A percentile compares a stretch with the other conserved stretches of the same genome.
Conservation (phyloP, 1,140 invertebrate genomes). For the Drosophila simulans region DNA sequence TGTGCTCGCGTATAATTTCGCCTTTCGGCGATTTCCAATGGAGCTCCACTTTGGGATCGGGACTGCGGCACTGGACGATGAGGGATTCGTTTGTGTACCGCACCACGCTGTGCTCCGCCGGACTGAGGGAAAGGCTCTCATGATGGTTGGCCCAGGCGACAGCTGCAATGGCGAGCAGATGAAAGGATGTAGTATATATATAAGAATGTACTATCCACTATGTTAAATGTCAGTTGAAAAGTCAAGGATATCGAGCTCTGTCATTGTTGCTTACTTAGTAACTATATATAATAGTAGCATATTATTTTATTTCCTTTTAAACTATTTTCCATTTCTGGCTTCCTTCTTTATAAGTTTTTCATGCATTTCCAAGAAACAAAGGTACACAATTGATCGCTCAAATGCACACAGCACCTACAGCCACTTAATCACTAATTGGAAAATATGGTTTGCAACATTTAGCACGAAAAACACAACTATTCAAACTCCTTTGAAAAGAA, state of each 20-base stretch:
- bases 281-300: no score
- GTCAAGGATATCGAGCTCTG: constrained; percentile 12
- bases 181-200: constrained; percentile 18
- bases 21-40: constrained; percentile 84
- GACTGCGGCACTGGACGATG: constrained; percentile 83
- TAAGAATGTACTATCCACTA: constrained; percentile 23
- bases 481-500: not conserved
- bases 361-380: not conserved
- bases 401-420: not conserved
- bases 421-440: constrained; percentile 10
- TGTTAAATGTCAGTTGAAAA: constrained; percentile 47
- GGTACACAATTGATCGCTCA: not conserved
- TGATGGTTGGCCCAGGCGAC: constrained; percentile 66
- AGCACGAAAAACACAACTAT: not conserved
- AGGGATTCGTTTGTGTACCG: constrained; percentile 84
- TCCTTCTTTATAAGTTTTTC: no score
- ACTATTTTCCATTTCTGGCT: no score
- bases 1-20: constrained; percentile 74
- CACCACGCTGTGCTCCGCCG: constrained; percentile 77
- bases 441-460: constrained; percentile 11
- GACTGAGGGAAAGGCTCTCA: constrained; percentile 70
- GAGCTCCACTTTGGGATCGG: constrained; percentile 64
- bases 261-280: constrained; percentile 17
- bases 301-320: no score
- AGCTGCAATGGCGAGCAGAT: constrained; percentile 41